These are phyloP conservation scores for Zaprionus taronus DNA, from an alignment of 1,140 invertebrate genomes.

Conservation along the genomic window DNA sequence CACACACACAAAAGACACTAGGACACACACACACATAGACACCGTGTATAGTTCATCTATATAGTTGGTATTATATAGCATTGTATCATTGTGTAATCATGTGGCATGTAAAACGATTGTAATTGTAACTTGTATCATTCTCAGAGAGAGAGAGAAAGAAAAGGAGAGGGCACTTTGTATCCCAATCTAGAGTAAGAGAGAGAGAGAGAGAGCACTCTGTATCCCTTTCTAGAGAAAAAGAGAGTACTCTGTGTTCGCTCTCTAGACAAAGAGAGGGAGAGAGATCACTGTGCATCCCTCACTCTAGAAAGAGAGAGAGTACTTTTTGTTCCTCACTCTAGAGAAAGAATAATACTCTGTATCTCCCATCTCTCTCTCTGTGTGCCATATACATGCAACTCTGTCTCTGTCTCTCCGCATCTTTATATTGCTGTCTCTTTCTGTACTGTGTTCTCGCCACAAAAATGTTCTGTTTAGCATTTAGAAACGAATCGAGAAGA, in stretches of 20 bases:
- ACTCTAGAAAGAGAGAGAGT: too few species aligned
- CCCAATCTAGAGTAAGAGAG: neutral
- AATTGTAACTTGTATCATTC: neutral
- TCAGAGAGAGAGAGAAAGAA: neutral
- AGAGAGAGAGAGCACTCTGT: neutral
- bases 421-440: neutral
- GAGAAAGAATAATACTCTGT: too few species aligned
- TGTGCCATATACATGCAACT: too few species aligned
- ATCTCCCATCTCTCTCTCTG: too few species aligned
- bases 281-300: too few species aligned
- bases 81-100: constrained; percentile 10
- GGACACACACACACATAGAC: neutral
- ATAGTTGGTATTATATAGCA: constrained; percentile 5
- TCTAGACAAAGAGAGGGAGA: neutral
- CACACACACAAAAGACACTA: neutral
- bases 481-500: constrained; percentile 22
- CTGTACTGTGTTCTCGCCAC: constrained; percentile 28
- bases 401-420: neutral
- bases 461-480: constrained; percentile 68
- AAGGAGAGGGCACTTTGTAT: neutral
- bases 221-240: neutral
- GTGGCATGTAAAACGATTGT: constrained; percentile 5
- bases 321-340: too few species aligned
- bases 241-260: too few species aligned
- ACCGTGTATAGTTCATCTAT: constrained; percentile 3